Evolutionary conservation across 2,888 invertebrate species (phyloP), one percentile per base, ranked within the genome.

Genomic region (Arctia plantaginis): DNA sequence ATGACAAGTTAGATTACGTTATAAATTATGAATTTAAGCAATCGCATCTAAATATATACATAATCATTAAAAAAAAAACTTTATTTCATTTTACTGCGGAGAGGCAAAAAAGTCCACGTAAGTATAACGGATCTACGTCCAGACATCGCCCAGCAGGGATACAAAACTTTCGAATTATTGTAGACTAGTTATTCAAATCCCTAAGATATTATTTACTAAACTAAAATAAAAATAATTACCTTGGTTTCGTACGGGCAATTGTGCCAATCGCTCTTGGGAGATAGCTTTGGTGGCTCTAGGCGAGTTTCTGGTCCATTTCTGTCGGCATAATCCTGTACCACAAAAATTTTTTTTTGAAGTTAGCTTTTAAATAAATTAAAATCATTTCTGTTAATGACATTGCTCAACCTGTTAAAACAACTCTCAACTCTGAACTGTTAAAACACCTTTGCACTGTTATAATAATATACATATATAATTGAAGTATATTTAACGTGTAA

Each of bases 181-280:
- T 47, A 23, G 1, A 47, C 8, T 6, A 20, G 1, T 47, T 23
- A 47, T 20, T 47, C 7, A 23, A 51, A 23, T 20, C 23, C 51
- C 30, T 30, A 15, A 62, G 30, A 30, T 30, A 62, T 59, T n/a
- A 62, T 62, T 30, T 7, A 20, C 8, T 8, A 3, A 1, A 20
- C 8, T 8, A 3, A 1, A 8, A 12, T 65, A 15, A 18, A 65
- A 18, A 44, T 44, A 44, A 20, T 20, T 66, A 74, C 74, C 74
- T 70, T 66, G 18, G 66, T 70, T 44, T 27, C 59, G 12, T 59
- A 59, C 1, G 74, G 74, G 27, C 83, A 83, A 62, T 83, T 83
- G 35, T 82, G 77, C 20, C 68, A 68, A 33, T 79, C 73, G 0
- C 47, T 51, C n/a, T 69, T 55, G 1, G 47, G 69, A 1, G 75